Evolutionary conservation across 2,113 vertebrate genomes (phyloP), one percentile per base, ranked within the genome.

Genomic region (Oriolus oriolus): DNA sequence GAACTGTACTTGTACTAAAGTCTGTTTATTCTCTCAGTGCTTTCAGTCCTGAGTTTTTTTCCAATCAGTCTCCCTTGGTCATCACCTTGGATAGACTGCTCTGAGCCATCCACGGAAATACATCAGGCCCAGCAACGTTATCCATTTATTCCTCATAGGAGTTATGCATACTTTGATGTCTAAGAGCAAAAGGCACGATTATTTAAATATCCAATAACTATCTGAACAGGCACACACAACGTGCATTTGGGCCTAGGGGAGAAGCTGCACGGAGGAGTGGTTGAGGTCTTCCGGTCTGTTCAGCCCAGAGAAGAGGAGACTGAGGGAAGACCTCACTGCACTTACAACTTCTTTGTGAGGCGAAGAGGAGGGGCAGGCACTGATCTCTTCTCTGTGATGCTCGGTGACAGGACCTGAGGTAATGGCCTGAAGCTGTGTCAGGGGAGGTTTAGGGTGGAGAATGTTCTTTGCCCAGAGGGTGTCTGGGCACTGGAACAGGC

Each of bases 331-430:
- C 8, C 50, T 31, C 59, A 52, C 0, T 37, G 22, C 44, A 52
- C 33, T 24, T 57, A 52, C 6, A 59, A 0, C 31, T 57, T 50
- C 22, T 18, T 37, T 1, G 0, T 11, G 18, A 52, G 28, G 1
- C 44, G 37, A 81, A 50, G 8, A 18, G 12, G 10, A 88, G 18
- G 31, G 11, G 19, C 59, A 74, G 19, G 1, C 42, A 65, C 12
- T 33, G 37, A 24, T 42, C 59, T 12, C 44, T 50, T 2, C 37
- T 65, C 44, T 57, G 2, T 44, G 26, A 1, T 73, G 4, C 0
- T 16, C 61, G 39, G 31, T 10, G 33, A 60, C 45, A 31, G 42
- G 5, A 49, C 17, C n/a, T 0, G 0, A 64, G 10, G 8, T 4
- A 64, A 73, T 6, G 21, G 26, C 50, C 50, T 50, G 35, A 16